Base-by-base conservation (phyloP, 2,113 vertebrate genomes). In the Leptobrachium ailaonicum region DNA sequence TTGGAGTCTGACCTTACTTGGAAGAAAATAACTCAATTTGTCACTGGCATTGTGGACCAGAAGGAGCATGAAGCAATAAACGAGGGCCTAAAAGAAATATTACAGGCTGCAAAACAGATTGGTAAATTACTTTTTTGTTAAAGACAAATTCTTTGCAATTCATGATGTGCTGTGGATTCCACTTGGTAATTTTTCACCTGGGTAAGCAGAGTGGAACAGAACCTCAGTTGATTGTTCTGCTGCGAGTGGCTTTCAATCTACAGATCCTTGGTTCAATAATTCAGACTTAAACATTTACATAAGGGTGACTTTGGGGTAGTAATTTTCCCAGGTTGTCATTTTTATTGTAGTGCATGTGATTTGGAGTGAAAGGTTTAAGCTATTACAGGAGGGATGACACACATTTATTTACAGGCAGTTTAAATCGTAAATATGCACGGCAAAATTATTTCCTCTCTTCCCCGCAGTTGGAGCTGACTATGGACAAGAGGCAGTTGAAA, bases 91-190 rank as follows among this genome's bases (percentile, higher is more conserved):
- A 97, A 91, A 91, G 91, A 86, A 83, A 86, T 98, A 87, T 90
- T 98, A 67, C 92, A 93, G 82, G 94, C 96, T 87, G 95, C 97
- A 86, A 96, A 93, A 87, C 95, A 96, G 86, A 97, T 99, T 81
- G 96, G 97, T 99, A 95, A 83, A 86, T 87, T 75, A 0, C 2
- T 84, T 85, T 2, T 64, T 80, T 80, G 71, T 80, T 80, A 74
- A 74, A 80, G 53, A 80, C 50, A 74, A 67, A 80, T 80, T 80
- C 71, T 80, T 74, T 74, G 43, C 73, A 80, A 74, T 80, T 80
- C 78, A 74, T 74, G 78, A 80, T 80, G 78, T 74, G 71, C 63
- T 74, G 71, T 80, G 63, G 68, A 67, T 80, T 68, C n/a, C 6
- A 20, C 71, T 68, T 68, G 63, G 78, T 80, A 74, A 80, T 80